These are phyloP conservation scores for Dioctria rufipes DNA, from an alignment of 2,888 invertebrate species.

Conservation along the genomic window DNA sequence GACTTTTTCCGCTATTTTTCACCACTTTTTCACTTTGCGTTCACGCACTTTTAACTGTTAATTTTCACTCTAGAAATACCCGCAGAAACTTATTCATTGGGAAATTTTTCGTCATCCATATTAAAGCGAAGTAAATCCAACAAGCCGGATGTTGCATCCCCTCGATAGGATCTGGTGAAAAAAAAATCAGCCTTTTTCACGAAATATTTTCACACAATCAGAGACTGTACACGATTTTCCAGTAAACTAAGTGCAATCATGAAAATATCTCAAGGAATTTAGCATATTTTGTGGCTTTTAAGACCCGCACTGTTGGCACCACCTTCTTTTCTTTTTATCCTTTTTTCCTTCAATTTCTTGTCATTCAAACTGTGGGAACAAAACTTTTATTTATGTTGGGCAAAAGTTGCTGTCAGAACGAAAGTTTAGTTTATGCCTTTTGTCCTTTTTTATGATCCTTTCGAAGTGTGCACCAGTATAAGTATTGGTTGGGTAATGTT, in stretches of 20 bases:
- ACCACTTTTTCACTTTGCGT: no score
- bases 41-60: no score
- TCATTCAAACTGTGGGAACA: constrained; percentile 70
- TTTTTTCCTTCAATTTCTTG: constrained; percentile 64
- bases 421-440: constrained; percentile 65
- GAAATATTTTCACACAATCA: constrained; percentile 29
- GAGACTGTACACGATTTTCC: constrained; percentile 34
- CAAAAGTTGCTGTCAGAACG: constrained; percentile 67
- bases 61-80: constrained; percentile 3
- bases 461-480: constrained; percentile 53
- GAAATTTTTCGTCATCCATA: constrained; percentile 49
- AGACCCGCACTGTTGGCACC: constrained; percentile 39
- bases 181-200: constrained; percentile 37
- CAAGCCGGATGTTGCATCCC: constrained; percentile 57
- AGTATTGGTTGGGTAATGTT: neutral
- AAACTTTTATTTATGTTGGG: constrained; percentile 71
- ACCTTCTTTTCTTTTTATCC: constrained; percentile 55
- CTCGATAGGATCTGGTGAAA: constrained; percentile 19
- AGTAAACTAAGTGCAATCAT: neutral
- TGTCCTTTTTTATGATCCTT: constrained; percentile 61
- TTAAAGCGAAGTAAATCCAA: constrained; percentile 36
- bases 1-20: constrained; percentile 20
- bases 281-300: neutral
- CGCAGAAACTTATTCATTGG: neutral
- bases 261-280: neutral